These are phyloP conservation scores for Phoebastria nigripes DNA, from an alignment of 2,797 vertebrate genomes.

Conservation along the genomic window DNA sequence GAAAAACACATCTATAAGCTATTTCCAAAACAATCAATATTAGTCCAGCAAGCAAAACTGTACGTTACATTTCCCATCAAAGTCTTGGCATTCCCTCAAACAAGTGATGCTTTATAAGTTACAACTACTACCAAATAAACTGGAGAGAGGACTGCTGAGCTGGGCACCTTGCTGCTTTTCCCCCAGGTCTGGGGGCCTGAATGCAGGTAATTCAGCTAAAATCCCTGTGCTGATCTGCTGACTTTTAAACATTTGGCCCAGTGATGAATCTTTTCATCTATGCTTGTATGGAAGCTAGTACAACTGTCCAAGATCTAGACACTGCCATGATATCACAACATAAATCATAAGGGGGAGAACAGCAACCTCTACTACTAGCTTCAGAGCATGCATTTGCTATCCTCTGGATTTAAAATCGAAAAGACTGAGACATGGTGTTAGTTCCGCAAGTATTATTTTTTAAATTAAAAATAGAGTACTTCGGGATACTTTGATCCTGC, in stretches of 20 bases:
- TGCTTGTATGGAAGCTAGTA: not conserved
- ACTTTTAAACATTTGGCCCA: not conserved
- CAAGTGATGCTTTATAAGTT: not conserved
- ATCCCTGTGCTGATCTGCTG: not conserved
- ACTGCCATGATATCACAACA: not conserved
- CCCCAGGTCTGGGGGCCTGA: not conserved
- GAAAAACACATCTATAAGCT: constrained; percentile 34
- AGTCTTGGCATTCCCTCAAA: not conserved
- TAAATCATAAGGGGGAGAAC: not conserved
- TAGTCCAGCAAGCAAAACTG: constrained; percentile 20
- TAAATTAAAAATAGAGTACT: not conserved
- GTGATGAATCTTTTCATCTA: not conserved
- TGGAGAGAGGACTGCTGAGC: not conserved
- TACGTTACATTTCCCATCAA: not conserved
- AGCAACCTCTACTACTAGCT: not conserved
- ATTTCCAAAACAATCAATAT: constrained; percentile 49
- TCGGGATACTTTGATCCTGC: not conserved
- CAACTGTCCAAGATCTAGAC: not conserved
- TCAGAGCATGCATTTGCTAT: not conserved
- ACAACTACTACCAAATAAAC: not conserved
- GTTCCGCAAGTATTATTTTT: not conserved
- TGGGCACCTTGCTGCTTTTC: not conserved
- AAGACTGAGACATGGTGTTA: not conserved
- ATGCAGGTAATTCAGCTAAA: not conserved
- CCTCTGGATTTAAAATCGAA: not conserved